Percentiles rank a stretch among this genome's conserved stretches.
Evolutionary conservation across 37 sponge, comb jelly and placozoan species (phyloP).

Genomic region (Sycon ciliatum): DNA sequence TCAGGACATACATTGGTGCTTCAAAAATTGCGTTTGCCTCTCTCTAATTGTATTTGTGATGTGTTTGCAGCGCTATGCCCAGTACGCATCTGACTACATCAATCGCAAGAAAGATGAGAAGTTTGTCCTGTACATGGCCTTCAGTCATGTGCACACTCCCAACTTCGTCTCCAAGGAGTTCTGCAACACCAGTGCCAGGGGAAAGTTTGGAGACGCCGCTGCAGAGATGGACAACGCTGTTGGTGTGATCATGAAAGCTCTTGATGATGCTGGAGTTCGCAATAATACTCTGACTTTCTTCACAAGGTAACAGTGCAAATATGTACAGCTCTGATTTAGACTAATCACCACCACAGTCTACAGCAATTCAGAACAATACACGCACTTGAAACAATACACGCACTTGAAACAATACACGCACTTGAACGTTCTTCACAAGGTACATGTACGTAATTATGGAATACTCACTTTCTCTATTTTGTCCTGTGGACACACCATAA

Average conservation of each 20-base stretch:
- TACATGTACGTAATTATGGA: no score
- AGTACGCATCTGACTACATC: background rate
- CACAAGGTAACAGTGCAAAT: background rate
- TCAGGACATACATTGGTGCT: no score
- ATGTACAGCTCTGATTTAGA: background rate
- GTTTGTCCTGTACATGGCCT: background rate
- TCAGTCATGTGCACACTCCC: constrained; percentile 15
- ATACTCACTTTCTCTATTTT: no score
- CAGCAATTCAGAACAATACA: no score
- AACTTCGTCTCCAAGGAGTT: constrained; percentile 15
- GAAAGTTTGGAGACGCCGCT: background rate
- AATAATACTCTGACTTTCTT: background rate
- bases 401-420: no score
- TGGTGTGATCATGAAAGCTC: background rate
- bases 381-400: no score
- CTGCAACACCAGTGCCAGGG: constrained; percentile 2
- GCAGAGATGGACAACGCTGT: background rate
- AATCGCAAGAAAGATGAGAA: constrained; percentile 2
- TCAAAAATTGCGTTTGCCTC: no score
- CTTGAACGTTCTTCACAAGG: no score
- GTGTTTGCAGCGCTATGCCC: constrained; percentile 16
- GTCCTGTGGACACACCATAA: no score
- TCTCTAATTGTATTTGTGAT: no score
- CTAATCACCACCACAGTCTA: no score
- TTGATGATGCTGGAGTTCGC: background rate